phyloP scores from a whole-genome alignment of 2,797 vertebrate species.

The Cossypha niveicapilla region DNA sequence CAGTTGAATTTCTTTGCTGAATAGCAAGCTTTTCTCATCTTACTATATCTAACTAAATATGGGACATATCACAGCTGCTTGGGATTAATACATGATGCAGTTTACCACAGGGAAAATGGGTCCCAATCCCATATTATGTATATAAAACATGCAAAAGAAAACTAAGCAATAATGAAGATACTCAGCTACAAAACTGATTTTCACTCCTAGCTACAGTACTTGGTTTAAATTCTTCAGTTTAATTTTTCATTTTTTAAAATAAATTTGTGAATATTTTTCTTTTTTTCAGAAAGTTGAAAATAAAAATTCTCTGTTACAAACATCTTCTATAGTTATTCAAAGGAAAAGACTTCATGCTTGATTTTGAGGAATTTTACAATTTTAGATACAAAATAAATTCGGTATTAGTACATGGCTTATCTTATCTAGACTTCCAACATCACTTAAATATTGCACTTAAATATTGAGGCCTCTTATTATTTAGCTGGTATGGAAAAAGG shows the following conservation, averaged over 20 bases:
- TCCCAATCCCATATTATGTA: background rate
- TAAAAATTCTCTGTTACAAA: background rate
- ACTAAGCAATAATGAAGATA: background rate
- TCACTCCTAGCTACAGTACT: background rate
- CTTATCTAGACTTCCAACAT: background rate
- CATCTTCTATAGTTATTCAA: fast-evolving
- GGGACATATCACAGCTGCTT: background rate
- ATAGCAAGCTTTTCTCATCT: background rate
- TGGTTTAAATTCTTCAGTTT: background rate
- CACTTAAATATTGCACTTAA: background rate
- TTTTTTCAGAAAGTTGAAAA: background rate
- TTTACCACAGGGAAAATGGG: background rate
- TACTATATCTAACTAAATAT: background rate
- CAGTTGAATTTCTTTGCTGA: background rate
- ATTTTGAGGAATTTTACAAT: background rate
- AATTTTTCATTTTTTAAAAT: background rate
- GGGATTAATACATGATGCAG: background rate
- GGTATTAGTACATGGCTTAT: background rate
- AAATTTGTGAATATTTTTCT: background rate
- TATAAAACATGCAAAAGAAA: background rate
- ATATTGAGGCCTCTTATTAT: background rate
- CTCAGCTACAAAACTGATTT: background rate
- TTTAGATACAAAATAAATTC: background rate
- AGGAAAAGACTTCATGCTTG: background rate
- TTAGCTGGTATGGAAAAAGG: background rate